These are phyloP conservation scores for Nothoprocta perdicaria DNA, from an alignment of 2,113 vertebrate species.

Conservation along the genomic window DNA sequence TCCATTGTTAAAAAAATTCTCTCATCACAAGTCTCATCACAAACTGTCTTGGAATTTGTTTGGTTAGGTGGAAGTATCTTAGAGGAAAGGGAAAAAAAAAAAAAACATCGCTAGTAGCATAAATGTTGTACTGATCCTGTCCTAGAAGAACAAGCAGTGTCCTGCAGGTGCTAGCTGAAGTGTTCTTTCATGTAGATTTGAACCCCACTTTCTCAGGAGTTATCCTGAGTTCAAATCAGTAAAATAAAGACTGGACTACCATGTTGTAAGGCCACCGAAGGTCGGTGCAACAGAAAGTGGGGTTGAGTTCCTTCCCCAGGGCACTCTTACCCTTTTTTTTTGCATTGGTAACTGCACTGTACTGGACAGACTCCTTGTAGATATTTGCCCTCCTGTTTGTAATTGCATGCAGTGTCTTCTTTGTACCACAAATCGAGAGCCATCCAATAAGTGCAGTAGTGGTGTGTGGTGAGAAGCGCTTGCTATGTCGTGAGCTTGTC, in stretches of 20 bases:
- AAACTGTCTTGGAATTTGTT: not conserved
- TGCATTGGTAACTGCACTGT: not conserved
- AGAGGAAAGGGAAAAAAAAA: not conserved
- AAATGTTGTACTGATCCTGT: not conserved
- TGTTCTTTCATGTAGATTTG: not conserved
- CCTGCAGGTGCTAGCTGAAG: not conserved
- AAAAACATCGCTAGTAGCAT: not conserved
- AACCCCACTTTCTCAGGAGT: not conserved
- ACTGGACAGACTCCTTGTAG: not conserved
- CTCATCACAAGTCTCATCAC: not conserved
- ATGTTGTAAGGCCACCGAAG: accelerated
- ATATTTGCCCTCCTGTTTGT: not conserved
- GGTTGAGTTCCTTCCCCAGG: not conserved
- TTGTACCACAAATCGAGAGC: not conserved
- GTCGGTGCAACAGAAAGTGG: not conserved
- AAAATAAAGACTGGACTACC: not conserved
- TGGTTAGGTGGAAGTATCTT: not conserved
- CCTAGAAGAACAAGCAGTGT: not conserved
- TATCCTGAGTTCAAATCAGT: not conserved
- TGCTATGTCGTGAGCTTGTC: not conserved
- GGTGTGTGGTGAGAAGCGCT: not conserved
- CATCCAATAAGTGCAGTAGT: too few species aligned
- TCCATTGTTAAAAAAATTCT: not conserved
- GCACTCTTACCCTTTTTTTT: not conserved
- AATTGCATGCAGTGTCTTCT: not conserved